Base-by-base conservation (phyloP, 2,888 invertebrate species). In the Synergus gifuensis region DNA sequence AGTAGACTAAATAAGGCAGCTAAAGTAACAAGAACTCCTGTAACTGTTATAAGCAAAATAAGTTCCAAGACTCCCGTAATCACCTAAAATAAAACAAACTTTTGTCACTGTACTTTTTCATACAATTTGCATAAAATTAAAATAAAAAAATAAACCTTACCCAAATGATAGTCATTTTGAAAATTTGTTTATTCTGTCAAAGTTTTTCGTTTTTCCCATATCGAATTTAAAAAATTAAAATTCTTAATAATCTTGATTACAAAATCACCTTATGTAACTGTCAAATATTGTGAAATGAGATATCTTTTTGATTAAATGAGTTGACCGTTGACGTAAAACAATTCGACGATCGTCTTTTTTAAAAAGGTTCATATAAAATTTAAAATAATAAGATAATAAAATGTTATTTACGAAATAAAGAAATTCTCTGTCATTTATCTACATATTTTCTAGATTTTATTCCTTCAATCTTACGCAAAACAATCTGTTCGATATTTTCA, bases 391-490 rank as follows among this genome's bases (percentile, higher is more conserved):
- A 7, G 46, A 14, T 0, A 46, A 36, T 58, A 58, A 62, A 28
- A 62, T 28, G 4, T 4, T 22, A 0, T 28, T 62, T 14, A 18
- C 7, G 28, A 44, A 66, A 66, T 46, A 22, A 69, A 16, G 9
- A 64, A 66, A 66, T 69, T 49, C 69, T 69, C 16, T n/a, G 36
- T 46, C 22, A 49, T 28, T 49, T 14, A 54, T 73, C 36, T 54
- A 46, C 46, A 46, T 46, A 73, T 73, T 73, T 73, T 73, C 49
- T 54, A 58, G 40, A 49, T 73, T 73, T 73, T 73, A 73, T 73
- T 73, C 73, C n/a, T 73, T 73, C 46, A 73, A 73, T 73, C 73
- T 54, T 58, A 73, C 54, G 73, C 73, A 73, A 54, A 73, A 73
- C 73, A 73, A 73, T 73, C 73, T 73, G 73, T 42, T 73, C 73